Base-by-base conservation (phyloP, 2,888 invertebrate species). In the Cheilosia pagana region DNA sequence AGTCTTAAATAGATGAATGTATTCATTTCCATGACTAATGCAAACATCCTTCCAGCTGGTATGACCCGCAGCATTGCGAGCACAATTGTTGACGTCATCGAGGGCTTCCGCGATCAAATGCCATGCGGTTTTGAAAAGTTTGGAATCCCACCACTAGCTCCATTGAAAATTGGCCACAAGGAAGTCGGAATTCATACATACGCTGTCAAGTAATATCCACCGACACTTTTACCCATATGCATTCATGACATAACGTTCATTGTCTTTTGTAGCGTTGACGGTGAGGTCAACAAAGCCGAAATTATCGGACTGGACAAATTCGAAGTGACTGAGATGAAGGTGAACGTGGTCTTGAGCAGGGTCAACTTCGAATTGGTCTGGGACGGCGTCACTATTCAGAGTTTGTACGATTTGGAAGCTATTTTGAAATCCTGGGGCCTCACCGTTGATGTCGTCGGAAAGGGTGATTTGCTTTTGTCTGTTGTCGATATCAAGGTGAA, bases 61-160 rank as follows among this genome's bases (percentile, higher is more conserved):
- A 7, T 1, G 14, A 2, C 77, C 16, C 87, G 81, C 4, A 90
- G 90, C 25, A 87, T 90, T 45, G 88, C 90, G 31, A 89, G 88
- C 75, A 43, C 72, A 8, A 85, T 89, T 39, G 88, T 86, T 14
- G 88, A 88, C 0, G 0, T 48, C 3, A 87, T 91, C 62, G 88
- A 89, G 67, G 83, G 59, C 12, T 0, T 90, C 0, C 74, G 88
- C 59, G 88, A 89, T 16, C 88, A 90, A 82, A 90, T 91, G 90
- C 90, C 91, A 5, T 91, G 91, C 16, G 91, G 91, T 55, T 90
- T 89, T 41, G 87, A 89, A 43, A 83, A 63, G 0, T 0, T 87
- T 31, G 90, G 90, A 41, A 86, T 91, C 62, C 91, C 91, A 3
- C 89, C 90, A 78, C 14, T 91, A 31, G 90, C 90, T n/a, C 91